Evolutionary conservation across 2,888 invertebrate genomes (phyloP), one percentile per base, ranked within the genome.

Genomic region (Thera obeliscata): DNA sequence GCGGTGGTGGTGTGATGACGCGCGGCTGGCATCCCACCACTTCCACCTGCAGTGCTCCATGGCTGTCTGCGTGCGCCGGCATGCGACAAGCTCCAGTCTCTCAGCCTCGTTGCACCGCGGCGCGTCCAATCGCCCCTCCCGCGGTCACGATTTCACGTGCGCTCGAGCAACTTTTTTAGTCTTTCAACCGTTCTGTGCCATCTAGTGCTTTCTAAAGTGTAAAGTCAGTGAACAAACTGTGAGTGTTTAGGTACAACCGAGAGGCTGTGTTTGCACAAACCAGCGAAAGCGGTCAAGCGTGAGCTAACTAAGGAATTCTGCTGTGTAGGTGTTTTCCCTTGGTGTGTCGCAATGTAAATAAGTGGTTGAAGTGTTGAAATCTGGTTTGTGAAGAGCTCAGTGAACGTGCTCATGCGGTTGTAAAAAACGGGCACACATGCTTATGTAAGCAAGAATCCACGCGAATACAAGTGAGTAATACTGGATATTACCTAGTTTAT

Each of bases 301-400:
- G 84, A 81, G 85, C 82, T 81, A 80, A 81, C 81, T 74, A 70
- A 77, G 83, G 88, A 86, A 88, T 88, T 87, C 82, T 82, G 85
- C 83, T 86, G 86, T 87, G 87, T 88, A 81, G 86, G 88, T 89
- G 89, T 86, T 89, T 87, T 87, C 83, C 85, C 84, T 82, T 87
- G 86, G 76, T 85, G 89, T 91, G 88, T 91, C 81, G 91, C 83
- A 92, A 93, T 91, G 89, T 84, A 88, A 90, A 90, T 87, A 90
- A 91, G 90, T 91, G 90, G 82, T 75, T 87, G 83, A 89, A 89
- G 86, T 93, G 90, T 88, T 81, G 90, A 91, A 90, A 93, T 90
- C 87, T 88, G 83, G 87, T 89, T 89, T 89, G 84, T 88, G 88
- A 89, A 84, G 87, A 88, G 85, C 79, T 83, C 76, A 74, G 85